A percentile compares a stretch with the other conserved stretches of the same genome.
Conservation (phyloP, 1,140 invertebrate species). For the Drosophila repleta region DNA sequence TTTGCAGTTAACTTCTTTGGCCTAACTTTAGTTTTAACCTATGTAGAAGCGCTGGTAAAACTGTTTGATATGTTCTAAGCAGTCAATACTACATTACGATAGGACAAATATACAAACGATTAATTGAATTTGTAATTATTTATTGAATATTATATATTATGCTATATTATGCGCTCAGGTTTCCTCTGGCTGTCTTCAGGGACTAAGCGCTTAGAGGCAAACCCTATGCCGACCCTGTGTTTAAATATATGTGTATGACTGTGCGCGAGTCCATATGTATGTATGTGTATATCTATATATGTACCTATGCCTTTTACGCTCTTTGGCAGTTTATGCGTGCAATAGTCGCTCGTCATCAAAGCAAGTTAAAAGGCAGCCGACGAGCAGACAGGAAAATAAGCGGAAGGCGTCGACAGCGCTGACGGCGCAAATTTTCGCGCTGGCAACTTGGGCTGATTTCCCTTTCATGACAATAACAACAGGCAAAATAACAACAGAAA, state of each 20-base stretch:
- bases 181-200: not conserved
- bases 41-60: too few species aligned
- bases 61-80: too few species aligned
- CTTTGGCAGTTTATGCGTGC: slow-evolving; percentile 34
- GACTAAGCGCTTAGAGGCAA: not conserved
- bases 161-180: too few species aligned
- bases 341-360: slow-evolving; percentile 43
- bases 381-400: slow-evolving; percentile 27
- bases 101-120: too few species aligned
- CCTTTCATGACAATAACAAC: slow-evolving; percentile 52
- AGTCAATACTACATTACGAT: too few species aligned
- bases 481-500: slow-evolving; percentile 19
- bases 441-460: slow-evolving; percentile 44
- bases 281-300: slow-evolving; percentile 3
- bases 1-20: too few species aligned
- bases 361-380: slow-evolving; percentile 19
- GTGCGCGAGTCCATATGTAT: not conserved
- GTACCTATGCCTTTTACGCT: not conserved
- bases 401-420: slow-evolving; percentile 35
- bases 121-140: too few species aligned
- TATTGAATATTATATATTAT: too few species aligned
- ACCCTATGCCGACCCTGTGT: too few species aligned
- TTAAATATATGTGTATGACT: not conserved
- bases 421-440: slow-evolving; percentile 49
- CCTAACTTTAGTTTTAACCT: too few species aligned